Base-by-base conservation (phyloP, 1,140 invertebrate genomes). In the Trachelipus rathkii region DNA sequence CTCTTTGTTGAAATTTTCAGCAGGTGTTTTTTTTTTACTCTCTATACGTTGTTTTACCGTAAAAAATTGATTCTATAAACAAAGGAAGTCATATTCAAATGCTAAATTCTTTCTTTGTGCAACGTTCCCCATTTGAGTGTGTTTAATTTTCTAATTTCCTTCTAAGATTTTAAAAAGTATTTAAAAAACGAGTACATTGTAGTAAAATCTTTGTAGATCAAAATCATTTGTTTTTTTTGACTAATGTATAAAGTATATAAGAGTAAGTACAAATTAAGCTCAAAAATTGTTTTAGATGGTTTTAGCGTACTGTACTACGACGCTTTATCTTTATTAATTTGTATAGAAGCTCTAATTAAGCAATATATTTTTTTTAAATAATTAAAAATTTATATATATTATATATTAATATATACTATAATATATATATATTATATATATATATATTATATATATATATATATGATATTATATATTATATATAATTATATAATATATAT, bases 391-490 rank as follows among this genome's bases (percentile, higher is more conserved):
- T 10, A 15, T 50, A 50, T 50, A 50, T 9, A 15, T 50, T 50
- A 50, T 10, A 9, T 50, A 50, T 50, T n/a, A n/a, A n/a, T n/a
- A n/a, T n/a, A n/a, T n/a, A n/a, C n/a, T n/a, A 4, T 4, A 4
- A 60, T 19, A 60, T 60, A 60, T 60, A 60, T 19, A 60, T n/a
- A n/a, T n/a, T 19, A 60, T 15, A 60, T 60, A 60, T 60, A 60
- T 60, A 60, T 60, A 60, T 60, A 60, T 19, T 60, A 60, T 15
- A 60, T 60, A 60, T 60, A 60, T 60, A 60, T 60, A 60, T 60
- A 60, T 60, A 60, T 60, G n/a, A n/a, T n/a, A n/a, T n/a, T n/a
- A 10, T 50, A 10, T 9, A 15, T 50, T 50, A 50, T 50, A 10
- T 10, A 15, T 50, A 50, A 10, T 15, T 10, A 9, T 50, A 50